phyloP scores from a whole-genome alignment of 2,113 vertebrate species.

The Mungos mungo region DNA sequence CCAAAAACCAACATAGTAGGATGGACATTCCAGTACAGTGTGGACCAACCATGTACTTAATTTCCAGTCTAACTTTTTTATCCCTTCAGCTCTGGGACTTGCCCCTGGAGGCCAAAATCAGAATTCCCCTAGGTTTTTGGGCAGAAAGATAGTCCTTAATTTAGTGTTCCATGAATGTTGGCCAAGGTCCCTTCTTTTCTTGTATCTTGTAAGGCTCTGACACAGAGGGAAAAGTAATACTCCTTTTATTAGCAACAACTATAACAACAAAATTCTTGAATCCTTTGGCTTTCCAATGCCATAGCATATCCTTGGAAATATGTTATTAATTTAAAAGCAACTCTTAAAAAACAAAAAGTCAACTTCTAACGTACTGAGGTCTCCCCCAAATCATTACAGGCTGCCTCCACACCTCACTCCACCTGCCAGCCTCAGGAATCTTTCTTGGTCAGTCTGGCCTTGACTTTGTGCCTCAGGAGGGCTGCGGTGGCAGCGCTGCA shows the following conservation, averaged over 20 bases:
- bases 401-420: neutral
- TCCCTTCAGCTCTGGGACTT: neutral
- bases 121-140: neutral
- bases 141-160: neutral
- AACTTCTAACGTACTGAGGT: neutral
- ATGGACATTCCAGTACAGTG: neutral
- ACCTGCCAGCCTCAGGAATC: constrained; percentile 77
- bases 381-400: neutral
- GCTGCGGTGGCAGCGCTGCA: constrained; percentile 87
- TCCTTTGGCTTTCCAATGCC: constrained; percentile 26
- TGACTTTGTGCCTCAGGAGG: constrained; percentile 84
- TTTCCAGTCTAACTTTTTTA: neutral
- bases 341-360: neutral
- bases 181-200: constrained; percentile 32
- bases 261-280: neutral
- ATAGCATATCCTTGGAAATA: constrained; percentile 24
- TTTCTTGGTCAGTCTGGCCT: constrained; percentile 85
- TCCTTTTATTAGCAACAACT: neutral
- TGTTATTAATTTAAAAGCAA: constrained; percentile 30
- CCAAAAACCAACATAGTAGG: neutral
- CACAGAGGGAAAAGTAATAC: neutral
- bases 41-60: neutral
- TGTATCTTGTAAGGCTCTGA: neutral
- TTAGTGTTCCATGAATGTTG: neutral
- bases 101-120: neutral